phyloP scores from a whole-genome alignment of 2,797 vertebrate species.

The Lepus oiostolus region DNA sequence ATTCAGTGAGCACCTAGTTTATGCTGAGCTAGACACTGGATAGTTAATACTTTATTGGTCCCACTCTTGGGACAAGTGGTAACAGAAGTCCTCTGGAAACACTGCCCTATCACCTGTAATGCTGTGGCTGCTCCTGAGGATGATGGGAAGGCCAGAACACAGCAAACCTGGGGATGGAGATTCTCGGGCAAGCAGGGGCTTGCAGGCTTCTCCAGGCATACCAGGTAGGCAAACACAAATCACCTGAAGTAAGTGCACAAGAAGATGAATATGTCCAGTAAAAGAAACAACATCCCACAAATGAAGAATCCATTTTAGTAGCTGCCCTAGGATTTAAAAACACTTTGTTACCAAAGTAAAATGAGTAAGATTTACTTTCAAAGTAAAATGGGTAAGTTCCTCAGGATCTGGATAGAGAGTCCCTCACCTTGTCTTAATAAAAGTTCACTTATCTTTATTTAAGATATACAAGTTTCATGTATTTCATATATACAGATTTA shows the following conservation, averaged over 20 bases:
- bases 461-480: no score
- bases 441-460: not conserved
- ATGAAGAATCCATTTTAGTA: not conserved
- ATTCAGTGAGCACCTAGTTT: not conserved
- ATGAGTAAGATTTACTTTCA: not conserved
- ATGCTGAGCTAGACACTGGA: not conserved
- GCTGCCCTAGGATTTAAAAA: not conserved
- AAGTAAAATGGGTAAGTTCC: not conserved
- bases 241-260: not conserved
- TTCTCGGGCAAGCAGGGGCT: not conserved
- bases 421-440: not conserved
- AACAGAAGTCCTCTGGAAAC: not conserved
- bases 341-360: not conserved
- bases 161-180: not conserved
- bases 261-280: not conserved
- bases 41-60: not conserved
- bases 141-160: no score
- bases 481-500: no score
- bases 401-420: not conserved
- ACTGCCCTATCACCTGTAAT: not conserved
- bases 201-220: not conserved
- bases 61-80: not conserved
- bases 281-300: not conserved
- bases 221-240: not conserved
- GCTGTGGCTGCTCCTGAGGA: not conserved